phyloP scores from a whole-genome alignment of 2,113 vertebrate species.

The Trematomus loennbergii region DNA sequence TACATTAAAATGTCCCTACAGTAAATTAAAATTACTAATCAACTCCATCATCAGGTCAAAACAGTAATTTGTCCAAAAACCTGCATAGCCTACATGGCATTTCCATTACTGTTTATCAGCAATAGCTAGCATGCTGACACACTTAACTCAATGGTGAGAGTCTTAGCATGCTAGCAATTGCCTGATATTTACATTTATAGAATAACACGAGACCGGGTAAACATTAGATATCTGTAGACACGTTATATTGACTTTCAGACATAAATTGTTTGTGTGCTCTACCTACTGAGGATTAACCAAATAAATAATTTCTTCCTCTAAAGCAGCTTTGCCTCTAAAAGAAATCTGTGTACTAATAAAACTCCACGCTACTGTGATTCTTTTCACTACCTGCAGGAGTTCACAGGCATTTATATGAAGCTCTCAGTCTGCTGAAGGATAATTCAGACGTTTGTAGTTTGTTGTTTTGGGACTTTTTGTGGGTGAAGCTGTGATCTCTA shows the following conservation, averaged over 20 bases:
- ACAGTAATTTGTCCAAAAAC: too few relatives aligned
- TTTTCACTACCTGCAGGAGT: background rate
- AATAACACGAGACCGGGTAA: too few relatives aligned
- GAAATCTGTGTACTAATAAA: background rate
- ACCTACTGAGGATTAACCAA: constrained; percentile 26
- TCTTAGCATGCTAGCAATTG: too few relatives aligned
- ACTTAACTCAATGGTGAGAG: too few relatives aligned
- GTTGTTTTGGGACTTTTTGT: background rate
- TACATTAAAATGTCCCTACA: too few relatives aligned
- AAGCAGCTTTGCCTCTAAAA: constrained; percentile 28
- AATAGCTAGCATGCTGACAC: too few relatives aligned
- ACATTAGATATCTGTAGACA: too few relatives aligned
- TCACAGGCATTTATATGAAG: background rate
- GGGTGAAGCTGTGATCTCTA: constrained; percentile 10
- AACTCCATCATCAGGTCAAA: too few relatives aligned
- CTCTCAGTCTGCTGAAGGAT: constrained; percentile 11
- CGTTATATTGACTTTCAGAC: background rate
- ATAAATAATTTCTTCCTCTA: constrained; percentile 16
- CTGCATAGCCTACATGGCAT: too few relatives aligned
- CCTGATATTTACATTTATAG: too few relatives aligned
- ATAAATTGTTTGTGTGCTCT: background rate
- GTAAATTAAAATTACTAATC: too few relatives aligned
- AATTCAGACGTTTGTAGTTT: background rate
- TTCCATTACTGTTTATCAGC: too few relatives aligned
- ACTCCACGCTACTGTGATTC: background rate